These are phyloP conservation scores for Chaetops frenatus DNA, from an alignment of 2,113 vertebrate genomes.

Conservation along the genomic window DNA sequence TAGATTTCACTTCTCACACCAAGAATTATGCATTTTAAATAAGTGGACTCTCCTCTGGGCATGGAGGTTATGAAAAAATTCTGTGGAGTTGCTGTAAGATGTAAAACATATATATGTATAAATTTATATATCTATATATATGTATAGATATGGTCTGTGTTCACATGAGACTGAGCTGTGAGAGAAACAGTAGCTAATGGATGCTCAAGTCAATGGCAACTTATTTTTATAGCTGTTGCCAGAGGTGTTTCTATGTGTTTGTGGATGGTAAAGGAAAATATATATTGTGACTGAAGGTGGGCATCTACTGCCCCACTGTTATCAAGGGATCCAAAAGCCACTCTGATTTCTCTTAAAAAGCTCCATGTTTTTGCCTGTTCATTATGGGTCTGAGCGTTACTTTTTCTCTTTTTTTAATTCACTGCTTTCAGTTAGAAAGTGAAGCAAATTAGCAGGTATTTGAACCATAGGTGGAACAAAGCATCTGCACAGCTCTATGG, in stretches of 20 bases:
- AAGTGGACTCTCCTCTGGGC: neutral
- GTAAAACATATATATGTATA: neutral
- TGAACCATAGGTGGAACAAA: conserved; percentile 11
- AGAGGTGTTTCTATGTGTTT: neutral
- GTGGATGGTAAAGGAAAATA: neutral
- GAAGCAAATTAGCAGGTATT: neutral
- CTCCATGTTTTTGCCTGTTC: neutral
- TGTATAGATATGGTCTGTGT: neutral
- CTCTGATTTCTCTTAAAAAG: neutral
- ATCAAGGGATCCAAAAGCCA: neutral
- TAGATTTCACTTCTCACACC: neutral
- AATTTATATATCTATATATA: too few relatives aligned
- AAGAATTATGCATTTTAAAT: neutral
- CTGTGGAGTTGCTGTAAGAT: neutral
- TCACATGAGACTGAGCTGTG: neutral
- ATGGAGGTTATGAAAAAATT: neutral
- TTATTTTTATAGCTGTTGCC: neutral
- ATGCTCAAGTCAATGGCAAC: neutral
- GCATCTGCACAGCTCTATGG: conserved; percentile 17
- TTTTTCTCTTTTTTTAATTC: neutral
- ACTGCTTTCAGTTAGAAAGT: neutral
- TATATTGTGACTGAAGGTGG: neutral
- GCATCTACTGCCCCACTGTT: neutral
- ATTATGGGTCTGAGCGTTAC: neutral
- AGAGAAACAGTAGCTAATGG: neutral